These are phyloP conservation scores for Diploscapter pachys DNA, from an alignment of 1,140 invertebrate species.

Conservation along the genomic window DNA sequence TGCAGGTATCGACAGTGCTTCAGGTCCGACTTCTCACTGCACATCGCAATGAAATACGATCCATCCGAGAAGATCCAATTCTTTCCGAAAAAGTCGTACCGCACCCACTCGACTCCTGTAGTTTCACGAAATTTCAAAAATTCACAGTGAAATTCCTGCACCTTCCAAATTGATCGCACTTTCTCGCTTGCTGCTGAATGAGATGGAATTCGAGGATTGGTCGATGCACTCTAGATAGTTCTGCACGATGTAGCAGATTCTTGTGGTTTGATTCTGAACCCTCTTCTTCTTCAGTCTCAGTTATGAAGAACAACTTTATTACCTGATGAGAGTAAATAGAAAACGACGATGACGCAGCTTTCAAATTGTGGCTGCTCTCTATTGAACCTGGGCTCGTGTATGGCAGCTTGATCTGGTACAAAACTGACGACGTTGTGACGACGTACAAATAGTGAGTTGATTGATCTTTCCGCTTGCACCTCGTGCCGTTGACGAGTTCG, in stretches of 20 bases:
- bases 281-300: background rate
- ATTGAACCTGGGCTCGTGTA: background rate
- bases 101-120: background rate
- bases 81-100: constrained; percentile 12
- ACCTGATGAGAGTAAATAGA: background rate
- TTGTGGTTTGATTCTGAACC: background rate
- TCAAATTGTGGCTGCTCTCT: background rate
- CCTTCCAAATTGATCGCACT: background rate
- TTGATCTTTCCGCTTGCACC: background rate
- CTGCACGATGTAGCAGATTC: constrained; percentile 2
- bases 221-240: background rate
- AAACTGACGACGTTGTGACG: too few species aligned
- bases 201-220: constrained; percentile 2
- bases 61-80: constrained; percentile 21
- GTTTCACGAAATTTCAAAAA: background rate
- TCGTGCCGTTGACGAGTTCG: constrained; percentile 10
- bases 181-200: constrained; percentile 8
- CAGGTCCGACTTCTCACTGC: background rate
- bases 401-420: too few species aligned
- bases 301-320: background rate
- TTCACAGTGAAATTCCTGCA: constrained; percentile 5
- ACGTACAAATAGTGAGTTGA: background rate
- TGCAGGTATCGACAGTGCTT: background rate
- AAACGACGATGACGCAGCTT: background rate
- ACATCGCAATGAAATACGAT: constrained; percentile 9